phyloP scores from a whole-genome alignment of 2,888 invertebrate species.

The Itoplectis maculator region DNA sequence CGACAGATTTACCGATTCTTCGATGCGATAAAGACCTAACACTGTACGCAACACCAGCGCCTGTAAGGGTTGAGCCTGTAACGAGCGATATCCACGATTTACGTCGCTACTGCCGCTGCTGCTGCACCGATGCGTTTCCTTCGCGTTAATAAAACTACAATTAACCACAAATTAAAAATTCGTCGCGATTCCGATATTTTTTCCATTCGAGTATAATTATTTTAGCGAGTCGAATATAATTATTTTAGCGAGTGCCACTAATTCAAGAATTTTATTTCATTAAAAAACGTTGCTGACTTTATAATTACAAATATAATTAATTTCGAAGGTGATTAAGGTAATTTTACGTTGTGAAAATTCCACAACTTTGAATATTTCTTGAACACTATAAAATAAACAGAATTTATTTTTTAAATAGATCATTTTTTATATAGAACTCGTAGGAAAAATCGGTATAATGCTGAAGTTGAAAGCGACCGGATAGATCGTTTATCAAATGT shows the following conservation, averaged over 20 bases:
- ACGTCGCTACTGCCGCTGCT: conserved; percentile 34
- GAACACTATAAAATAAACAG: no score
- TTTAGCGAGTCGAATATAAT: neutral
- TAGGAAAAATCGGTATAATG: neutral
- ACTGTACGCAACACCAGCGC: conserved; percentile 34
- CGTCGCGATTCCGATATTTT: neutral
- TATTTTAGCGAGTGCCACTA: no score
- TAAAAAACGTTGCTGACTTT: no score
- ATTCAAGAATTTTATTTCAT: no score
- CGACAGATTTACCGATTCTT: conserved; percentile 69
- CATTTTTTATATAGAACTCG: neutral
- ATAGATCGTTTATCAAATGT: neutral
- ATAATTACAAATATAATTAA: no score
- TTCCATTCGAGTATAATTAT: neutral
- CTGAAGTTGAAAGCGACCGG: neutral
- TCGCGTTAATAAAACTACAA: neutral
- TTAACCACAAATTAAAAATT: neutral
- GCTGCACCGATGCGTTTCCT: neutral
- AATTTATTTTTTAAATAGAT: no score
- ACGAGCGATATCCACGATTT: conserved; percentile 57
- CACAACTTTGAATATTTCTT: no score
- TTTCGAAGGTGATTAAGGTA: no score
- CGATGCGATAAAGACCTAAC: conserved; percentile 59
- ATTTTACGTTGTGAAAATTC: no score
- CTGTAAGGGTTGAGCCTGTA: conserved; percentile 29